A percentile compares a stretch with the other conserved stretches of the same genome.
These are phyloP conservation scores for Bombylius major DNA, from an alignment of 2,888 invertebrate species.

Conservation along the genomic window DNA sequence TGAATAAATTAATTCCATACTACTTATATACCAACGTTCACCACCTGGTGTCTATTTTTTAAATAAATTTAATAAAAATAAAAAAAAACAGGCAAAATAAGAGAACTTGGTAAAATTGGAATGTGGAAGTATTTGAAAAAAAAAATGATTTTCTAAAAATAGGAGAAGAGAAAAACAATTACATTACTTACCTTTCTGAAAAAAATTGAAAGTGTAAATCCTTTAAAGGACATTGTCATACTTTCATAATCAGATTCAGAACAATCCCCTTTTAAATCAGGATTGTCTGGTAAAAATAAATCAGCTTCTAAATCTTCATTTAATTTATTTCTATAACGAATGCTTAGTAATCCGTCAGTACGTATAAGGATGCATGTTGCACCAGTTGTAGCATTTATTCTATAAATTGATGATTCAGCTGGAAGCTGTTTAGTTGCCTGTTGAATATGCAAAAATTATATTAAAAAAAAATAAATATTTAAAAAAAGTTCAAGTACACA, in stretches of 20 bases:
- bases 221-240: conserved; percentile 60
- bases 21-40: conserved; percentile 77
- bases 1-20: conserved; percentile 63
- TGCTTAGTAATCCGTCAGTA: conserved; percentile 61
- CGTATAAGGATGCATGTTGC: conserved; percentile 67
- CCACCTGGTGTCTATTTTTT: conserved; percentile 64
- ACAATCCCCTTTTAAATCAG: conserved; percentile 60
- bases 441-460: conserved; percentile 1
- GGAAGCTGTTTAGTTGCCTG: conserved; percentile 29
- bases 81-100: too few species aligned
- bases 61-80: not conserved
- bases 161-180: too few species aligned
- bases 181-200: conserved; percentile 58
- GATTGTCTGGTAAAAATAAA: conserved; percentile 61
- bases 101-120: too few species aligned
- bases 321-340: conserved; percentile 55
- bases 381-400: conserved; percentile 54
- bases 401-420: conserved; percentile 46
- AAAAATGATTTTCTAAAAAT: too few species aligned
- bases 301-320: conserved; percentile 54
- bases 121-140: too few species aligned
- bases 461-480: not conserved
- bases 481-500: too few species aligned
- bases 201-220: conserved; percentile 58
- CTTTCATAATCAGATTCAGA: conserved; percentile 59